Evolutionary conservation across 2,113 vertebrate genomes (phyloP), one percentile per base, ranked within the genome.

Genomic region (Microcebus lehilahytsara): DNA sequence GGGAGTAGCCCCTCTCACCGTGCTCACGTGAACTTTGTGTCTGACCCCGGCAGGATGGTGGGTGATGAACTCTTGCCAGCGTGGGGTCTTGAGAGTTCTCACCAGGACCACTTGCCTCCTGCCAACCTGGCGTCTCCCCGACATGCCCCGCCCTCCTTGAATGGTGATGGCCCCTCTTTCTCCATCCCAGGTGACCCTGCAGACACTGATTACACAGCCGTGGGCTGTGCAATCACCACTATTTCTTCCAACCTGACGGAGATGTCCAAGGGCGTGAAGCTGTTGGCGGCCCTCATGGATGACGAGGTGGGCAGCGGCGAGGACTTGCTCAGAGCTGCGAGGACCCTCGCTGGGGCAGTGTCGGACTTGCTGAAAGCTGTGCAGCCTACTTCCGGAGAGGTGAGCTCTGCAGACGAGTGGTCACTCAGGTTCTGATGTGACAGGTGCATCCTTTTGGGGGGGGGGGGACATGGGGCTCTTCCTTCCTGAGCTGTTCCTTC

Each of bases 211-310:
- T 99, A 99, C 98, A 99, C 99, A 0, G 99, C 99, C 0, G 99
- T 99, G 97, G 99, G 99, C 56, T 99, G 99, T 46, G 99, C 99
- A 30, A 99, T 99, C 98, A 99, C 99, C 89, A 99, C 99, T 85
- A 99, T 99, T 97, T 99, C 99, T 72, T 99, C 99, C 96, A 99
- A 99, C 98, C 99, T 99, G 97, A 99, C 99, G 0, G 99, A 99
- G 98, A 99, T 99, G 99, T 99, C 99, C 88, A 99, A 99, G 98
- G 99, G 99, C 0, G 99, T 99, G 97, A 99, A 99, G 97, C 98
- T 99, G 60, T 98, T 99, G 58, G 99, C 99, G 0, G 99, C 99
- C 4, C 98, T 99, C 94, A 99, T 99, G 99, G 99, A 99, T 2
- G 99, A 99, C 17, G 99, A 99, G 17, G 99, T 99, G 96, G 99